Evolutionary conservation across 92 coral and sea anemone species (phyloP), one percentile per base, ranked within the genome.

Genomic region (Umimayanthus kanabou): DNA sequence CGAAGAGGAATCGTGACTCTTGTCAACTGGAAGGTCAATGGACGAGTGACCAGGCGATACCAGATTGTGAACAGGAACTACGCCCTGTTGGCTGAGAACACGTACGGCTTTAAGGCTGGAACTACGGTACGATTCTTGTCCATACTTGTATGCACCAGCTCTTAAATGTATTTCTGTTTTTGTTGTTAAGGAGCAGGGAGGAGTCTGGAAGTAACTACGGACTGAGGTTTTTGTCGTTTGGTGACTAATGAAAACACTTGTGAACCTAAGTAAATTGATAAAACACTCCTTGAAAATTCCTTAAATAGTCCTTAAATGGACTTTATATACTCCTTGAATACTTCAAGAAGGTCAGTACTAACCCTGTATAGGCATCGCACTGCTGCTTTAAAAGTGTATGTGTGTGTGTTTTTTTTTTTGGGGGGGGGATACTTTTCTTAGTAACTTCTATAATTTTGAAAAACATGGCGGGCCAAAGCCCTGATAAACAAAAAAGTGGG

Each of bases 81-180:
- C 47, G 96, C 92, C 15, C 88, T 91, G 74, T 93, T 95, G 45
- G 71, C 92, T 39, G 98, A 95, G 40, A 81, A 87, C 81, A 93
- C 96, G 5, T 91, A 89, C 88, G 94, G 91, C 13, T 95, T 95
- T 87, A 90, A 90, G 45, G 98, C 98, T 61, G 98, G 98, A 88
- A 90, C 93, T 49, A 95, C 94, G 98, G 98, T 94, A 49, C 13
- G 94, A 79, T 30, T 29, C 26, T 53, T 25, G 67, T 28, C 5
- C 33, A 3, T 23, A 14, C n/a, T 76, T 76, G 47, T 39, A 22
- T 45, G 4, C 42, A 14, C 20, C 57, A 11, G 30, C 4, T 20
- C 25, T 20, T 67, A 28, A 25, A 26, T 71, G 30, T 23, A 28
- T 14, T 14, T 26, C 37, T n/a, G 76, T 71, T n/a, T 26, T n/a